Percentiles rank a stretch among this genome's conserved stretches.
Conservation (phyloP, 2,888 invertebrate species). For the Helobdella robusta region DNA sequence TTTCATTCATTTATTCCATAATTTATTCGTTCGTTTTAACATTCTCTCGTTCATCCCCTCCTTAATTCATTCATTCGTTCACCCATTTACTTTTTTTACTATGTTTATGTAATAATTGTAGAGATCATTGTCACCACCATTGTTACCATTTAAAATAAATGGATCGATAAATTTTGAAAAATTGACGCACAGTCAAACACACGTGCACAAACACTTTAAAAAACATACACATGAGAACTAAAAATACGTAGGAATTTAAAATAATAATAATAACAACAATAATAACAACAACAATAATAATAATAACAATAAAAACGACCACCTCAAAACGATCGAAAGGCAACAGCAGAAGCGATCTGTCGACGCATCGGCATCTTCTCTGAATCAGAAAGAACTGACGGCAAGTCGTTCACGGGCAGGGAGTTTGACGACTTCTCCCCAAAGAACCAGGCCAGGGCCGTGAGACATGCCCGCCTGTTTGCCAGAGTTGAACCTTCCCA, state of each 20-base stretch:
- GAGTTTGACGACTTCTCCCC: constrained; percentile 94
- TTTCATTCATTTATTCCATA: background rate
- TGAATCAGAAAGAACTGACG: constrained; percentile 89
- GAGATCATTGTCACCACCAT: background rate
- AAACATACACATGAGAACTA: too few relatives aligned
- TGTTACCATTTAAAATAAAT: too few relatives aligned
- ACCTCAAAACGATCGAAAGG: constrained; percentile 43
- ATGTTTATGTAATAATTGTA: background rate
- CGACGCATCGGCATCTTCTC: constrained; percentile 92
- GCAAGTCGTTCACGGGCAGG: constrained; percentile 88
- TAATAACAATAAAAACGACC: background rate
- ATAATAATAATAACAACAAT: background rate
- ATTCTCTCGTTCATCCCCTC: background rate
- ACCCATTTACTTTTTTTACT: background rate
- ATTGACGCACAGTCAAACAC: too few relatives aligned
- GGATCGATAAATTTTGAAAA: too few relatives aligned
- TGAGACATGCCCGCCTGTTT: constrained; percentile 75
- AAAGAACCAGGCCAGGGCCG: constrained; percentile 83
- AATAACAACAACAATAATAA: background rate
- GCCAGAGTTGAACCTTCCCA: constrained; percentile 98
- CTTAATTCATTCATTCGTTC: background rate
- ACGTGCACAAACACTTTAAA: too few relatives aligned
- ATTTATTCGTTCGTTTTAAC: background rate
- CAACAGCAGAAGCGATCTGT: constrained; percentile 99
- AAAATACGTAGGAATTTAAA: background rate